These are phyloP conservation scores for Chrysolophus pictus DNA, from an alignment of 2,797 vertebrate genomes.

Conservation along the genomic window DNA sequence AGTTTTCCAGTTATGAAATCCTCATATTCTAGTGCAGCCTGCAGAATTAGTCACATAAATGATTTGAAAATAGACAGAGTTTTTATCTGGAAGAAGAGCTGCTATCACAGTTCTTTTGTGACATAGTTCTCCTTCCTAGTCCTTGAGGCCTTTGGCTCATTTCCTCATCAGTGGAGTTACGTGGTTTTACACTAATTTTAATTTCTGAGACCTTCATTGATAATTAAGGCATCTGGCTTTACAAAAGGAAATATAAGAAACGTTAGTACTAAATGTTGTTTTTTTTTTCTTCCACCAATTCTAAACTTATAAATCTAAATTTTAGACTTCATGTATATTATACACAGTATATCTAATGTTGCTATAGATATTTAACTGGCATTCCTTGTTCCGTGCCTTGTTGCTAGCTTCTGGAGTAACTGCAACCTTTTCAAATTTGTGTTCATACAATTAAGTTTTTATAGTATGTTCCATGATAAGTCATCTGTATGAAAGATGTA, in stretches of 20 bases:
- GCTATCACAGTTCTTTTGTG: neutral
- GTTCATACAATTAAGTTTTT: neutral
- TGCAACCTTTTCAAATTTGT: neutral
- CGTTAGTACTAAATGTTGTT: neutral
- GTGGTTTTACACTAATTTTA: neutral
- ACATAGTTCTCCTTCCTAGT: neutral
- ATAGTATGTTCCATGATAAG: neutral
- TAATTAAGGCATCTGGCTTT: conserved; percentile 59
- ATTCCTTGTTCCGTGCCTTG: neutral
- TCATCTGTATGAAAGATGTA: neutral
- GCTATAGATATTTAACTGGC: neutral
- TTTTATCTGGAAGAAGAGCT: neutral
- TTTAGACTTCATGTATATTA: neutral
- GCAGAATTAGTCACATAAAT: neutral
- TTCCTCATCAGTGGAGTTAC: neutral
- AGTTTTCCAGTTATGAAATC: neutral
- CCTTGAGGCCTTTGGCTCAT: neutral
- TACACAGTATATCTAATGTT: neutral
- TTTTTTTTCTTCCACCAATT: neutral
- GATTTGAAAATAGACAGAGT: neutral
- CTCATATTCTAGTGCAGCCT: neutral
- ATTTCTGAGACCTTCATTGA: neutral
- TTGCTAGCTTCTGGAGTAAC: neutral
- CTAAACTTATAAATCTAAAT: neutral
- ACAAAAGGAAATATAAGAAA: neutral